A percentile compares a stretch with the other conserved stretches of the same genome.
Evolutionary conservation across 2,888 invertebrate genomes (phyloP).

Genomic region (Tipula helvola): DNA sequence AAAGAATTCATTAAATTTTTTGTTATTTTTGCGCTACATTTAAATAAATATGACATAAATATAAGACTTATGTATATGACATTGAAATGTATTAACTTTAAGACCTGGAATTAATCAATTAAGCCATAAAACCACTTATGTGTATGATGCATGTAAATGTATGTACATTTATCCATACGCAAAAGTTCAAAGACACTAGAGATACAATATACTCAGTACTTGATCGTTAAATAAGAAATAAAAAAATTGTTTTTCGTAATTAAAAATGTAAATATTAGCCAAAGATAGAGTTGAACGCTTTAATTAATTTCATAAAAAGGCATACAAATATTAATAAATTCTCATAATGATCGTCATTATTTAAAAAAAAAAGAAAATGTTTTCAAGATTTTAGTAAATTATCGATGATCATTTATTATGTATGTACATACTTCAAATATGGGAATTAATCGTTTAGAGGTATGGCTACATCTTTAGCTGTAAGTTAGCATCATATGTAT

Average conservation of each 20-base stretch:
- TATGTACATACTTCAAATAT: not conserved
- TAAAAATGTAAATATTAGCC: conserved; percentile 4
- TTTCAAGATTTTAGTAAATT: not conserved
- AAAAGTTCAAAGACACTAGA: not conserved
- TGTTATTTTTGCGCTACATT: not conserved
- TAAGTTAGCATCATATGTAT: not conserved
- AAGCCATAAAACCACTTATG: not conserved
- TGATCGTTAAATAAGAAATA: not conserved
- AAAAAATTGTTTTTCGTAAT: not conserved
- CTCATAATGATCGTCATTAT: not conserved
- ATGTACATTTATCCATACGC: not conserved
- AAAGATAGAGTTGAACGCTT: not conserved
- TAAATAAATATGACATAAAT: not conserved
- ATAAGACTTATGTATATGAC: not conserved
- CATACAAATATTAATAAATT: not conserved
- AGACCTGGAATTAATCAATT: not conserved
- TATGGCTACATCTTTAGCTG: not conserved
- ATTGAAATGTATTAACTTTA: not conserved
- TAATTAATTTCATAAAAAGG: not conserved
- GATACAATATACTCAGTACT: not conserved
- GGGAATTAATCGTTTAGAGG: not conserved
- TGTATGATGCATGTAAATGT: not conserved
- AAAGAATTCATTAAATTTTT: not conserved
- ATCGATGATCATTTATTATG: conserved; percentile 4
- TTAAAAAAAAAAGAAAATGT: not conserved